Conservation (phyloP, 2,888 invertebrate species). For the Holacanthella duospinosa region DNA sequence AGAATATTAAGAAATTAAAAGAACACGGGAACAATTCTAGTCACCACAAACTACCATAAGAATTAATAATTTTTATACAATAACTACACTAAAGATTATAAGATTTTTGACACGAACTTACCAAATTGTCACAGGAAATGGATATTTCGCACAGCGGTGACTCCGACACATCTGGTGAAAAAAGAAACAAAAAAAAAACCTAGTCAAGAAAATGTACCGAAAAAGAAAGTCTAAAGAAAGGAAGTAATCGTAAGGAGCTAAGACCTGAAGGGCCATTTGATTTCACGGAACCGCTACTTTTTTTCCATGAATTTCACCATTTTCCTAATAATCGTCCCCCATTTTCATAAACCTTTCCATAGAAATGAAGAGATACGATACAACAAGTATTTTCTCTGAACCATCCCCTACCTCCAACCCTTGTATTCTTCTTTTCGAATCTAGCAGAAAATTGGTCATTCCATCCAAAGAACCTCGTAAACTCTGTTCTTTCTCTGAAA, state of each 20-base stretch:
- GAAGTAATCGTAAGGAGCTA: neutral
- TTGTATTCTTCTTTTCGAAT: neutral
- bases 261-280: no score
- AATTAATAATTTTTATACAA: neutral
- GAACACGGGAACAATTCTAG: neutral
- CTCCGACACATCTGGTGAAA: slow-evolving; percentile 60
- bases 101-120: slow-evolving; percentile 39
- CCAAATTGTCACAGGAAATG: slow-evolving; percentile 77
- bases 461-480: neutral
- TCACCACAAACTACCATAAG: neutral
- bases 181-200: neutral
- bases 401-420: no score
- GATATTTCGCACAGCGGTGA: slow-evolving; percentile 77
- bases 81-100: neutral
- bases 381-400: no score
- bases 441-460: neutral
- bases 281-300: neutral
- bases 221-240: neutral
- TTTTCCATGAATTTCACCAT: neutral
- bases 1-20: no score
- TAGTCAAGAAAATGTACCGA: neutral
- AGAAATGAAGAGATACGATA: no score
- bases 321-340: neutral
- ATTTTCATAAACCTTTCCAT: neutral
- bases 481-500: neutral